A percentile compares a stretch with the other conserved stretches of the same genome.
These are phyloP conservation scores for Oceanodroma leucorhoa DNA, from an alignment of 2,797 vertebrate species.

Conservation along the genomic window DNA sequence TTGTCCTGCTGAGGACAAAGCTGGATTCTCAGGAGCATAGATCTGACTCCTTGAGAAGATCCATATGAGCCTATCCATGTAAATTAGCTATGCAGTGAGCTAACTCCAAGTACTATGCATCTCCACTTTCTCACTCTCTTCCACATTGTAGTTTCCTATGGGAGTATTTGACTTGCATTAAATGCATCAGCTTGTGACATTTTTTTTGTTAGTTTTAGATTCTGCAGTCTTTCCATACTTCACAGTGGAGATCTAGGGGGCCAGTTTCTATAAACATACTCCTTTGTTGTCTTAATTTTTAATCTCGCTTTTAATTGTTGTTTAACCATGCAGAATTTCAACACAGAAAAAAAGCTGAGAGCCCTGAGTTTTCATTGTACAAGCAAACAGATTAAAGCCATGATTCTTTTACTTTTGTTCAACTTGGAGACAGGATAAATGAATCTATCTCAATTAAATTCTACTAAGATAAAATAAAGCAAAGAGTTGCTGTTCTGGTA, in stretches of 20 bases:
- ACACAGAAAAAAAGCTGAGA: neutral
- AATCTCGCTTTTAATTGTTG: slow-evolving; percentile 33
- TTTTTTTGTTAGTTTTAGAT: neutral
- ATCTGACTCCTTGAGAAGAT: slow-evolving; percentile 36
- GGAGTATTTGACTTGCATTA: neutral
- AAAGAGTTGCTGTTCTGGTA: neutral
- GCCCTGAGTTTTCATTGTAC: slow-evolving; percentile 14
- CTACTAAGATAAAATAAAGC: slow-evolving; percentile 26
- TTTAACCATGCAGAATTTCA: slow-evolving; percentile 39
- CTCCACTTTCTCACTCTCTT: neutral
- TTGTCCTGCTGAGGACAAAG: slow-evolving; percentile 44
- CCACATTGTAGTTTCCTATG: neutral
- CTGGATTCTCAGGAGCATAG: slow-evolving; percentile 15
- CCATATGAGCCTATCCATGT: neutral
- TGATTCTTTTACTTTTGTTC: slow-evolving; percentile 37
- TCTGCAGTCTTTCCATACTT: neutral
- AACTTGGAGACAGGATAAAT: neutral
- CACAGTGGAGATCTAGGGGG: neutral
- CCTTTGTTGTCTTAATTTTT: slow-evolving; percentile 39
- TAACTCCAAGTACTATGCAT: neutral
- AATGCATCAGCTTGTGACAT: neutral
- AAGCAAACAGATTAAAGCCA: slow-evolving; percentile 14
- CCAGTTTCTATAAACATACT: neutral
- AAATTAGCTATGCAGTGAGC: neutral
- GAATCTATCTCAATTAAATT: slow-evolving; percentile 38